phyloP scores from a whole-genome alignment of 2,888 invertebrate species.

The Formica aserva region DNA sequence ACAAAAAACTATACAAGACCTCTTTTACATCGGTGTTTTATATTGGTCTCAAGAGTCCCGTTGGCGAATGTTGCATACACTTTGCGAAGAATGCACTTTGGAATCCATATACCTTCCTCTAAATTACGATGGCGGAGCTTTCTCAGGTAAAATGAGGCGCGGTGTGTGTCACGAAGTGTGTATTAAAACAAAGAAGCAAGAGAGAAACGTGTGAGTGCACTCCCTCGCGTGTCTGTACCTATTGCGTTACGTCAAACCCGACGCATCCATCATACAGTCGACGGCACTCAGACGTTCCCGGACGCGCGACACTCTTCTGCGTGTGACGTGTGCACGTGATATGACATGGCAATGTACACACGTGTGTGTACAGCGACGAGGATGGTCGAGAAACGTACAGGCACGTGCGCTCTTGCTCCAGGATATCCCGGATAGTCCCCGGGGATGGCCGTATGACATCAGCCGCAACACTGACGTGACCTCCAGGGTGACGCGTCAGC shows the following conservation, averaged over 20 bases:
- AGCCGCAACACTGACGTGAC: slow-evolving; percentile 74
- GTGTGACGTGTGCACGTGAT: slow-evolving; percentile 20
- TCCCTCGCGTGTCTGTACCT: slow-evolving; percentile 70
- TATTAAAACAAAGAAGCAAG: slow-evolving; percentile 51
- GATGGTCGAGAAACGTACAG: slow-evolving; percentile 29
- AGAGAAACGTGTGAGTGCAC: slow-evolving; percentile 48
- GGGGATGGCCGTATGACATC: slow-evolving; percentile 68
- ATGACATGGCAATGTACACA: slow-evolving; percentile 20
- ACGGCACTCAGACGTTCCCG: slow-evolving; percentile 59
- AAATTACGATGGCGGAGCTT: slow-evolving; percentile 13
- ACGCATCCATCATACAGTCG: slow-evolving; percentile 81
- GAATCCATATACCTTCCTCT: slow-evolving; percentile 23
- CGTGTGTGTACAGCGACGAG: slow-evolving; percentile 27
- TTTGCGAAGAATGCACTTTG: slow-evolving; percentile 35
- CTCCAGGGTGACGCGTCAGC: slow-evolving; percentile 67
- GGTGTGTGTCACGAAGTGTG: neutral
- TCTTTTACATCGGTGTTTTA: neutral
- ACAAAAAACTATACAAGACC: neutral
- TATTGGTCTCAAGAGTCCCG: neutral
- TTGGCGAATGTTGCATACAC: slow-evolving; percentile 5
- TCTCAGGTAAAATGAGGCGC: slow-evolving; percentile 19
- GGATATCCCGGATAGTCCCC: slow-evolving; percentile 70
- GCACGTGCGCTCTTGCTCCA: slow-evolving; percentile 59
- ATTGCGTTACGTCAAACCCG: slow-evolving; percentile 82
- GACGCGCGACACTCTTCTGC: slow-evolving; percentile 53